Percentiles rank a stretch among this genome's conserved stretches.
Evolutionary conservation across 2,113 vertebrate species (phyloP).

Genomic region (Leucopsar rothschildi): DNA sequence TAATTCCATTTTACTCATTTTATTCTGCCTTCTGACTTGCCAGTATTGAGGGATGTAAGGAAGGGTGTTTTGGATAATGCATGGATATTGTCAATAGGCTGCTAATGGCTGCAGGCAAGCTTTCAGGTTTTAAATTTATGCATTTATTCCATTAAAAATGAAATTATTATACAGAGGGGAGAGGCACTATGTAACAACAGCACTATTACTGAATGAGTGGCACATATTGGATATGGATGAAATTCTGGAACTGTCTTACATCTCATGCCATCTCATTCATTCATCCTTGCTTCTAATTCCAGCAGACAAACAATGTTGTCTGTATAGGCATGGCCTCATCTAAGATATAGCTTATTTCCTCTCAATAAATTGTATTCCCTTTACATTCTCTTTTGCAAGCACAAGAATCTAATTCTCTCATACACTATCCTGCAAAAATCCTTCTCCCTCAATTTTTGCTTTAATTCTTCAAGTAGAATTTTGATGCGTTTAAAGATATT

Average conservation of each 20-base stretch:
- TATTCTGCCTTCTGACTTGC: not conserved
- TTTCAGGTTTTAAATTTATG: conserved; percentile 33
- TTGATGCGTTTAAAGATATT: not conserved
- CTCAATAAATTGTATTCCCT: not conserved
- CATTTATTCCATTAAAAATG: conserved; percentile 59
- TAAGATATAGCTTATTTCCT: not conserved
- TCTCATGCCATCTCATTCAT: not conserved
- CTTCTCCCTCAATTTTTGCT: not conserved
- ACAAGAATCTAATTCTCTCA: not conserved
- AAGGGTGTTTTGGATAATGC: not conserved
- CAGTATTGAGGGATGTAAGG: not conserved
- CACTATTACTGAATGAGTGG: not conserved
- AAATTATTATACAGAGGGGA: not conserved
- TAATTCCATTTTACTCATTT: not conserved
- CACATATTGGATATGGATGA: not conserved
- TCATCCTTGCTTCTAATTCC: not conserved
- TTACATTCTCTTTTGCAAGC: not conserved
- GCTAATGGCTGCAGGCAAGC: conserved; percentile 56
- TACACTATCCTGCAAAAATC: not conserved
- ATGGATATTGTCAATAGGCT: conserved; percentile 46
- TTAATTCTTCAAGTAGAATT: not conserved
- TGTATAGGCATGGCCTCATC: not conserved
- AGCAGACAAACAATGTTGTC: not conserved
- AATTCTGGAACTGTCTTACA: not conserved
- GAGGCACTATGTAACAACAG: not conserved